Evolutionary conservation across 2,888 invertebrate species (phyloP), one percentile per base, ranked within the genome.

Genomic region (Meiosimyza platycephala): DNA sequence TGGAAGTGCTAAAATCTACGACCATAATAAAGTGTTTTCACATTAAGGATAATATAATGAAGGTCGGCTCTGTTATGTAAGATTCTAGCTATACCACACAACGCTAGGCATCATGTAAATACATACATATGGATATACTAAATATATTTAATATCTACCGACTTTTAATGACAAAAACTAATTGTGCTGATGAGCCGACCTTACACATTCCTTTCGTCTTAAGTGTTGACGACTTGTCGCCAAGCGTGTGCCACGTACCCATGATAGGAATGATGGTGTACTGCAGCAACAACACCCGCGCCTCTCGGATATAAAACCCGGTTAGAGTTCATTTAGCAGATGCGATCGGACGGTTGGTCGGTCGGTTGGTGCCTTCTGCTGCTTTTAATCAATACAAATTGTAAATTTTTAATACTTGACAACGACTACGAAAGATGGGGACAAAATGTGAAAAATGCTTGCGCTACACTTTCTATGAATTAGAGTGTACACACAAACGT

Each of bases 361-460:
- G 57, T 57, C 22, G 22, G 22, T 22, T 2, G 22, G 22, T 57
- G 57, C n/a, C 18, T 57, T 57, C 47, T 64, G 50, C 50, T 57
- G 64, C 64, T 64, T 64, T 64, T 64, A 64, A 64, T 51, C 64
- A 50, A 64, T 64, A 51, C 28, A 51, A 51, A 64, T 67, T 67
- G 15, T 54, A 28, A 51, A 66, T 16, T 55, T 66, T 18, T 66
- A 13, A 40, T 40, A 40, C 40, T 40, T 40, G 40, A 40, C 66
- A 33, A 12, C 66, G 54, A 54, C 16, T 40, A n/a, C 63, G 33
- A 16, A 16, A 33, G 11, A 28, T 40, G 52, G 52, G 54, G 33
- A 40, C 66, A 13, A 28, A 52, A 47, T 33, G 54, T 15, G n/a
- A 52, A 62, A 62, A 62, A 15, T 54, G 59, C 59, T 60, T 60